Evolutionary conservation across 2,797 vertebrate genomes (phyloP).

Genomic region (Enteromius mattozi): DNA sequence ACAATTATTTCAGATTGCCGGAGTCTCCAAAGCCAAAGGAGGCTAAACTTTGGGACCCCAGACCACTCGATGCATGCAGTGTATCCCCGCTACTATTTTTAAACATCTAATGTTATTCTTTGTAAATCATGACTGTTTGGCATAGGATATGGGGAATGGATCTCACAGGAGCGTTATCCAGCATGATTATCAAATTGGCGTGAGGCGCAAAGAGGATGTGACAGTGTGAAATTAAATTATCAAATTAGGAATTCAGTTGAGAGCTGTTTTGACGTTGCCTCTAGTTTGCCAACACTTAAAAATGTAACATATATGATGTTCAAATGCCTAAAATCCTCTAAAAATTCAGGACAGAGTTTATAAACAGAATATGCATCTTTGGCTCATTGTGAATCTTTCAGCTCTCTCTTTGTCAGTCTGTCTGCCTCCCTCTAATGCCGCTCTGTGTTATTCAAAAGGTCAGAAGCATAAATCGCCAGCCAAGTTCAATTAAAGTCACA

Average conservation of each 20-base stretch:
- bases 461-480: slow-evolving; percentile 50
- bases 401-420: slow-evolving; percentile 14
- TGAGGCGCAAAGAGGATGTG: background rate
- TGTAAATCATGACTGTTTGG: background rate
- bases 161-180: background rate
- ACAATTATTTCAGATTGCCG: background rate
- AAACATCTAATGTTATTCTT: background rate
- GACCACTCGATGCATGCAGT: background rate
- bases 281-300: background rate
- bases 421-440: slow-evolving; percentile 24
- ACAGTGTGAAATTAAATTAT: background rate
- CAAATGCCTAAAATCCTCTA: background rate
- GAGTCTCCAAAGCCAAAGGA: background rate
- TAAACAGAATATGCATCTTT: background rate
- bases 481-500: slow-evolving; percentile 49
- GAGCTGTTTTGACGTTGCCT: background rate
- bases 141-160: background rate
- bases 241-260: background rate
- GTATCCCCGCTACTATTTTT: background rate
- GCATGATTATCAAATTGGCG: background rate
- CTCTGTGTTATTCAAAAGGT: slow-evolving; percentile 53
- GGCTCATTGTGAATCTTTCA: slow-evolving; percentile 34
- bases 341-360: background rate
- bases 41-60: background rate
- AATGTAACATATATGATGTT: background rate